Evolutionary conservation across 2,888 invertebrate species (phyloP).

Genomic region (Cybosia mesomella): DNA sequence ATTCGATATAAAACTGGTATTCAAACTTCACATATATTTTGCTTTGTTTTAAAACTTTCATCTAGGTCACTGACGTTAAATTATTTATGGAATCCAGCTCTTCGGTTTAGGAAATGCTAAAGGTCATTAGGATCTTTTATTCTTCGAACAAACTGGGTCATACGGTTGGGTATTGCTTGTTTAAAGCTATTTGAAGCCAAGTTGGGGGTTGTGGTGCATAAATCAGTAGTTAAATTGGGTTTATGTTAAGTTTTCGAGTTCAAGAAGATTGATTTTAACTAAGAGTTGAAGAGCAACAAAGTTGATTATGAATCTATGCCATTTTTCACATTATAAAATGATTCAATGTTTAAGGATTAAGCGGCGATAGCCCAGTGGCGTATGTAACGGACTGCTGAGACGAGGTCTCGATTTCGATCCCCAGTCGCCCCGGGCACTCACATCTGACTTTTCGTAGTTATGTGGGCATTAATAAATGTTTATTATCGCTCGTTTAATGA

Average conservation of each 20-base stretch:
- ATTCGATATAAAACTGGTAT: slow-evolving; percentile 22
- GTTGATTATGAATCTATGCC: not conserved
- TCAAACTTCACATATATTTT: slow-evolving; percentile 25
- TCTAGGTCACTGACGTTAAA: slow-evolving; percentile 31
- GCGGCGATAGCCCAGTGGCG: too few species aligned
- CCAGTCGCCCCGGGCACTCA: too few species aligned
- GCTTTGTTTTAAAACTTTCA: slow-evolving; percentile 40
- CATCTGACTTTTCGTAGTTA: too few species aligned
- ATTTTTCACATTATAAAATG: not conserved
- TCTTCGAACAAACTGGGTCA: slow-evolving; percentile 12
- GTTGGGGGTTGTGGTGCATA: slow-evolving; percentile 13
- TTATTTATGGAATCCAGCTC: slow-evolving; percentile 11
- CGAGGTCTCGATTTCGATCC: too few species aligned
- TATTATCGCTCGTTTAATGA: too few species aligned
- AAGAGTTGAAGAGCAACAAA: not conserved
- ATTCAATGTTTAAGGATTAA: not conserved
- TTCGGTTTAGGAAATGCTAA: slow-evolving; percentile 7
- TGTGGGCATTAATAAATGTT: too few species aligned
- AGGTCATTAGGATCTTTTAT: slow-evolving; percentile 19
- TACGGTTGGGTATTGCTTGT: slow-evolving; percentile 2
- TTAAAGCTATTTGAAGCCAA: slow-evolving; percentile 17
- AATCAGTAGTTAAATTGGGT: slow-evolving; percentile 19
- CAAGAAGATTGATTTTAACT: slow-evolving; percentile 13
- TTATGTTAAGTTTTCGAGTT: slow-evolving; percentile 11
- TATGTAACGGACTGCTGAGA: too few species aligned